Evolutionary conservation across 2,797 vertebrate genomes (phyloP), one percentile per base, ranked within the genome.

Genomic region (Zalophus californianus): DNA sequence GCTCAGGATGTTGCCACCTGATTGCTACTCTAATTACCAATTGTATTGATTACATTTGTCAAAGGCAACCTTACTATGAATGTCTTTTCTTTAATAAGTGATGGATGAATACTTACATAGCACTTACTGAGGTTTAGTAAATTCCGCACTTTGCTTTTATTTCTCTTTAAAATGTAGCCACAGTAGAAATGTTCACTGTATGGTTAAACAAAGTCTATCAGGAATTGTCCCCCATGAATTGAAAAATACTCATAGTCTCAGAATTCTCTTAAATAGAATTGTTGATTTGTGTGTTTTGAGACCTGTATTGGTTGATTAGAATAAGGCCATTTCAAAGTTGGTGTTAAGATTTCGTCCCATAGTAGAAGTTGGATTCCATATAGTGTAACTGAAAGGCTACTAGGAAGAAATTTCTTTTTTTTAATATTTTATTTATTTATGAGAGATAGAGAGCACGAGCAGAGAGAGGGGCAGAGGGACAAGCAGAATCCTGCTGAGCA

Each of bases 101-200:
- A 27, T 66, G 64, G 56, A 50, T 58, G 41, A 2, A 29, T 84
- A 50, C 48, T 2, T 90, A 32, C 41, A 21, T 41, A 93, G 60
- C 60, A 94, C 12, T 68, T 88, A 96, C 95, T 23, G 73, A 73
- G 75, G 70, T 84, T n/a, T 18, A 90, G 3, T 70, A 92, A 80
- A 58, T 73, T 66, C n/a, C 0, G 4, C 20, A 7, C n/a, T 70
- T 90, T 91, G 77, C 14, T 80, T 86, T 86, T 35, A n/a, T 75
- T 95, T 35, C 8, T 32, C 72, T 96, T 95, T 72, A 48, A 89
- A 97, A 83, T 73, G 0, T 86, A 96, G 20, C 52, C 87, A 84
- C 41, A 20, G 29, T 54, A 79, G 91, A 97, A 44, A 68, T 84
- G n/a, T 77, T 96, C 64, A 16, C 64, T 85, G 62, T 68, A 16